Base-by-base conservation (phyloP, 2,797 vertebrate genomes). In the Thamnophis elegans region DNA sequence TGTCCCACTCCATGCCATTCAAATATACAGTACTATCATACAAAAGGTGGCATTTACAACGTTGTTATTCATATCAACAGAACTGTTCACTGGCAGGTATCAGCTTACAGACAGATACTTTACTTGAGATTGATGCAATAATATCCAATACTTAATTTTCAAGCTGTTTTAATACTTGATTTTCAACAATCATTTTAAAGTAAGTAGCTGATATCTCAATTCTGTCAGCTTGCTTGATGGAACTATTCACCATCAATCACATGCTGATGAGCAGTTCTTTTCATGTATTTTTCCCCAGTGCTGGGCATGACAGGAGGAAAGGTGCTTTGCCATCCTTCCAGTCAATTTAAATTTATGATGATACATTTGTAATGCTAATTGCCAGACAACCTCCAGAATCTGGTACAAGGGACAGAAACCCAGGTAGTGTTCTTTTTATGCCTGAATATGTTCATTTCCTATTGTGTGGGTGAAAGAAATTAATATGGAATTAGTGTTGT, bases 261-360 rank as follows among this genome's bases (percentile, higher is more conserved):
- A 94, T 86, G 2, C 6, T 36, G 87, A 82, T 8, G 36, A 54
- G 14, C 85, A 94, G 91, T 13, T 56, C 0, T 0, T 36, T 90
- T 91, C 90, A 4, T 65, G 68, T 10, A 53, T 3, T 1, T 47
- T 9, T 68, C 28, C 51, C 51, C n/a, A 54, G 53, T 82, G 0
- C 0, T 89, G 93, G 90, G 82, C 93, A 56, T 58, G 51, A n/a
- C 55, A 73, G 90, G 91, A 68, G 91, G 93, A 88, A 90, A 12
- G 0, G 55, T 88, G 85, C 87, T 93, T 9, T 0, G 0, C 62
- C 32, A 26, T 89, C 90, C 54, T 93, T 91, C 85, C 82, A 91
- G 36, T 92, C 51, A 92, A 89, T 62, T 90, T 87, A 0, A 60
- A 54, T 5, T 1, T 47, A 78, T 7, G 36, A 73, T 59, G 78